phyloP scores from a whole-genome alignment of 2,113 vertebrate species.

The Percina caprodes region DNA sequence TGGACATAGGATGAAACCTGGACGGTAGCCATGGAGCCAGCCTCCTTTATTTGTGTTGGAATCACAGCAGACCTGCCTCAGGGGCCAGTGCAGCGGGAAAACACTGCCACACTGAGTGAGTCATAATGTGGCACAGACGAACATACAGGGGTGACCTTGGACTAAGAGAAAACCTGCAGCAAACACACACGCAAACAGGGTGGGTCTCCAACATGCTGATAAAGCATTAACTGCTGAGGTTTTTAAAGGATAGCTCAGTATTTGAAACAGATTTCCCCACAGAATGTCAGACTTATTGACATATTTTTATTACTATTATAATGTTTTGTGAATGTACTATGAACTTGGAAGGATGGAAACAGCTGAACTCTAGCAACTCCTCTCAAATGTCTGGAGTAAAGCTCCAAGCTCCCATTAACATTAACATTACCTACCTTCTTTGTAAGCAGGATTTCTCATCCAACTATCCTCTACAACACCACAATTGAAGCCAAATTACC shows the following conservation, averaged over 20 bases:
- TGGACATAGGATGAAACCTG: slow-evolving; percentile 41
- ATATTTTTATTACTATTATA: background rate
- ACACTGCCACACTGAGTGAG: slow-evolving; percentile 48
- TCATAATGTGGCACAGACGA: slow-evolving; percentile 36
- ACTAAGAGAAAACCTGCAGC: slow-evolving; percentile 26
- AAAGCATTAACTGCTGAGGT: slow-evolving; percentile 31
- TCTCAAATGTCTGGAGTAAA: background rate
- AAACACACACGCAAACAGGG: background rate
- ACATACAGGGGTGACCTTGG: slow-evolving; percentile 56
- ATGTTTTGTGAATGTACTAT: slow-evolving; percentile 9
- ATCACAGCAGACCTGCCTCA: slow-evolving; percentile 7
- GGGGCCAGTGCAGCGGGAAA: slow-evolving; percentile 35
- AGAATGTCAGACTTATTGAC: background rate
- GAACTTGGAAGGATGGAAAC: background rate
- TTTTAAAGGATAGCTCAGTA: slow-evolving; percentile 9
- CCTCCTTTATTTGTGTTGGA: slow-evolving; percentile 21
- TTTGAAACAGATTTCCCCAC: slow-evolving; percentile 12
- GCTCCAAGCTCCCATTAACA: background rate
- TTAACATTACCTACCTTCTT: background rate
- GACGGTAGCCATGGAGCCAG: slow-evolving; percentile 13
- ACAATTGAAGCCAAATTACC: background rate
- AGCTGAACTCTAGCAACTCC: background rate
- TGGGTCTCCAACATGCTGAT: slow-evolving; percentile 39
- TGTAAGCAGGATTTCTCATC: background rate
- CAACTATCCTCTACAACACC: background rate